Evolutionary conservation across 1,140 invertebrate genomes (phyloP), one percentile per base, ranked within the genome.

Genomic region (Penaeus japonicus): DNA sequence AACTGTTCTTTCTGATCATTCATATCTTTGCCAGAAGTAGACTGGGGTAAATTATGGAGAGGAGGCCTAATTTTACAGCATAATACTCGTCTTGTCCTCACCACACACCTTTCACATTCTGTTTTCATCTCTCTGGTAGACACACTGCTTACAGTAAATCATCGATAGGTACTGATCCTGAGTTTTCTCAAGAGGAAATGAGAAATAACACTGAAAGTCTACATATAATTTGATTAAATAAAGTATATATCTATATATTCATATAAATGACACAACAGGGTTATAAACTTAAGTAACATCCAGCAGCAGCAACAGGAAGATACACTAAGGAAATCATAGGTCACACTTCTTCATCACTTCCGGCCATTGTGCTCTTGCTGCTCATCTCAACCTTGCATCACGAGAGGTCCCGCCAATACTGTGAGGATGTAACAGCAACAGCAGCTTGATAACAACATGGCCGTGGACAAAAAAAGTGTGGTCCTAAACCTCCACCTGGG

Each of bases 141-240:
- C 39, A 83, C 57, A 35, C 55, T 83, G 39, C 55, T 59, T 24
- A 39, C 65, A 83, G 55, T 30, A 30, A n/a, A 24, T 54, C 22
- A 39, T 79, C 77, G 54, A 53, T 73, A 54, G 83, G 83, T 86
- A 86, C 85, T 79, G 85, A 86, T 86, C 85, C 85, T 86, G 77
- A 86, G 85, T 86, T 86, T 79, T 86, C 85, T 86, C 85, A 62
- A 47, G 57, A 62, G 70, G 27, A 73, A 73, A 62, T 83, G 62
- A 83, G 81, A 83, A 83, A 57, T 83, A 65, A 70, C 54, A 53
- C 62, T 80, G 57, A 79, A 80, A 80, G 32, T 65, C 55, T 35
- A 62, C 53, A 32, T 47, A 85, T 53, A 35, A 79, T 47, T n/a
- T 27, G 65, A 54, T 73, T 55, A 84, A 84, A 86, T 86, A 86